phyloP scores from a whole-genome alignment of 2,797 vertebrate species.

The Cuculus canorus region DNA sequence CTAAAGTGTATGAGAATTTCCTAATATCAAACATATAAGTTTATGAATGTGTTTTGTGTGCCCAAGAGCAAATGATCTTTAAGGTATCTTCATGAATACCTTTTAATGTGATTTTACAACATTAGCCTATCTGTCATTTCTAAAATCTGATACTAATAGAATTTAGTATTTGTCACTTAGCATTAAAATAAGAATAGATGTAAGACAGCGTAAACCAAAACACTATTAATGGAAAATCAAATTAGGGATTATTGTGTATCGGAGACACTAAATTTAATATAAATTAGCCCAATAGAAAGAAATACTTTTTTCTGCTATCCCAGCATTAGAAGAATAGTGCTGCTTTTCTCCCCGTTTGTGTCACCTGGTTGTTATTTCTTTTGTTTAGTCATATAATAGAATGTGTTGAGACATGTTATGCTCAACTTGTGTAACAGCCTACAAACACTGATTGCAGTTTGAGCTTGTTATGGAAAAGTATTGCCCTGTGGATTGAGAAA shows the following conservation, averaged over 20 bases:
- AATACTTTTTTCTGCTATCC: slow-evolving; percentile 41
- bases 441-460: slow-evolving; percentile 67
- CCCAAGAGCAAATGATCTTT: slow-evolving; percentile 1
- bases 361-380: slow-evolving; percentile 64
- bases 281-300: slow-evolving; percentile 61
- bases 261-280: slow-evolving; percentile 46
- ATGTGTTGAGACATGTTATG: slow-evolving; percentile 56
- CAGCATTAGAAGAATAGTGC: slow-evolving; percentile 12
- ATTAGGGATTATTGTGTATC: slow-evolving; percentile 42
- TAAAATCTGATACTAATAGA: slow-evolving; percentile 52
- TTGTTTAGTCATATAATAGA: slow-evolving; percentile 67
- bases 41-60: neutral
- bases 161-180: slow-evolving; percentile 43
- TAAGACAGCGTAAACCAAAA: slow-evolving; percentile 46
- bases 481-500: slow-evolving; percentile 79
- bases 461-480: slow-evolving; percentile 83
- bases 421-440: slow-evolving; percentile 56
- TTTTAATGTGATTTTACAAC: slow-evolving; percentile 44
- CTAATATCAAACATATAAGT: neutral
- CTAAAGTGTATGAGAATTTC: neutral
- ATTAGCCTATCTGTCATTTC: slow-evolving; percentile 32
- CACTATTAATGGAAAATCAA: slow-evolving; percentile 47
- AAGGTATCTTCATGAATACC: neutral
- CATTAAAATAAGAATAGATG: slow-evolving; percentile 39
- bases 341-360: slow-evolving; percentile 40